Evolutionary conservation across 1,140 invertebrate species (phyloP).

Genomic region (Forficula auricularia): DNA sequence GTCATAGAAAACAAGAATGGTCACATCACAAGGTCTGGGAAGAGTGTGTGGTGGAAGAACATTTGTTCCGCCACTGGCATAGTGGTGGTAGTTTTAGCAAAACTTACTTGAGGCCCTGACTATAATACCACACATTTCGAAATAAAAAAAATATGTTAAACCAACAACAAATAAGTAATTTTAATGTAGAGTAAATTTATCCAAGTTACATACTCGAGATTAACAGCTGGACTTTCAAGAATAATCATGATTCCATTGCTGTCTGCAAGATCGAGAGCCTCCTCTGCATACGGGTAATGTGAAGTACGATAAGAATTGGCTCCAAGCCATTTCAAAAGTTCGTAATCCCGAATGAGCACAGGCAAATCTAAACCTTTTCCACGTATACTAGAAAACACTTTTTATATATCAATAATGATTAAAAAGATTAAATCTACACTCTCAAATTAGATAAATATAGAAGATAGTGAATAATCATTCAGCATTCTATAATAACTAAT

Average conservation of each 20-base stretch:
- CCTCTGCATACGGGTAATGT: constrained; percentile 53
- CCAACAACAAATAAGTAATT: too few relatives aligned
- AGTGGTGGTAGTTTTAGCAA: too few relatives aligned
- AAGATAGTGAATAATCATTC: neutral
- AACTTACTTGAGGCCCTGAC: too few relatives aligned
- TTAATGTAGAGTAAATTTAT: neutral
- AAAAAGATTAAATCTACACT: neutral
- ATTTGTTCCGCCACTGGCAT: too few relatives aligned
- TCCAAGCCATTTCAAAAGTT: constrained; percentile 44
- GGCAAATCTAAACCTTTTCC: constrained; percentile 37
- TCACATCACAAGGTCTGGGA: too few relatives aligned
- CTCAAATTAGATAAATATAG: neutral
- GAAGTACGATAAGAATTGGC: constrained; percentile 48
- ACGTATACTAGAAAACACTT: constrained; percentile 29
- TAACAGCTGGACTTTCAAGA: constrained; percentile 46
- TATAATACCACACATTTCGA: too few relatives aligned
- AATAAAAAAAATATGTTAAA: too few relatives aligned
- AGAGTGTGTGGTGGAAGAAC: too few relatives aligned
- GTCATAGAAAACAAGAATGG: too few relatives aligned
- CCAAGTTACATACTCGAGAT: constrained; percentile 29
- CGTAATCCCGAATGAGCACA: constrained; percentile 40
- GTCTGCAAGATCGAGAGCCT: constrained; percentile 44
- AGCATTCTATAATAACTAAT: too few relatives aligned
- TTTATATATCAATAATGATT: too few relatives aligned
- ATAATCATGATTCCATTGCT: constrained; percentile 42